These are phyloP conservation scores for Notothenia rossii DNA, from an alignment of 2,113 vertebrate species.

Conservation along the genomic window DNA sequence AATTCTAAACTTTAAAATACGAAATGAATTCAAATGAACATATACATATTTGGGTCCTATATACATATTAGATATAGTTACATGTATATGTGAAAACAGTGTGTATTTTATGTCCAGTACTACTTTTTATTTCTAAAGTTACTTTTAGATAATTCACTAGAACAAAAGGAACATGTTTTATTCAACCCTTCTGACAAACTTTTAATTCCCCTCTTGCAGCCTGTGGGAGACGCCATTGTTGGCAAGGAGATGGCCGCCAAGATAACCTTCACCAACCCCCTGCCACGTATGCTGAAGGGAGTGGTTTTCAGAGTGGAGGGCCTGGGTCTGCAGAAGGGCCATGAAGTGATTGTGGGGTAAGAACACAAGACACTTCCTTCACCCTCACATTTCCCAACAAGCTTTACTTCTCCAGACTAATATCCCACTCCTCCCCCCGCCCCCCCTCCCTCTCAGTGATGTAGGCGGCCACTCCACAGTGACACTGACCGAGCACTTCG, in stretches of 20 bases:
- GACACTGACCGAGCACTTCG: constrained; percentile 87
- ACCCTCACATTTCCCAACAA: neutral
- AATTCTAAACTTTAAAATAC: no score
- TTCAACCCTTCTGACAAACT: neutral
- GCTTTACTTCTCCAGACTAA: neutral
- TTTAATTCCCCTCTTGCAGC: constrained; percentile 69
- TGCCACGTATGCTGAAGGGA: constrained; percentile 82
- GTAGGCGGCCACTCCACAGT: constrained; percentile 85
- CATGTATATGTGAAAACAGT: no score
- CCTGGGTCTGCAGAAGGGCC: constrained; percentile 88
- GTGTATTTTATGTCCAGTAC: no score
- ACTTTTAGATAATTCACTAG: neutral
- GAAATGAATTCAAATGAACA: no score
- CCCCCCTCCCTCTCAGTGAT: constrained; percentile 80
- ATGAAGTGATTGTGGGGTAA: constrained; percentile 89
- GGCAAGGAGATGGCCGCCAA: constrained; percentile 89
- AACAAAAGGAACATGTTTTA: neutral
- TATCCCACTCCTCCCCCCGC: constrained; percentile 1
- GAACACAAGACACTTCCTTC: constrained; percentile 25
- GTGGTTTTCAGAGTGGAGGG: constrained; percentile 91
- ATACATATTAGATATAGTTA: no score
- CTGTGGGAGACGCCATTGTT: constrained; percentile 86
- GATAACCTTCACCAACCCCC: constrained; percentile 90
- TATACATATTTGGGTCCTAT: no score
- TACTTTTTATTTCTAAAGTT: neutral